Evolutionary conservation across 1,140 invertebrate genomes (phyloP), one percentile per base, ranked within the genome.

Genomic region (Drosophila nikananu): DNA sequence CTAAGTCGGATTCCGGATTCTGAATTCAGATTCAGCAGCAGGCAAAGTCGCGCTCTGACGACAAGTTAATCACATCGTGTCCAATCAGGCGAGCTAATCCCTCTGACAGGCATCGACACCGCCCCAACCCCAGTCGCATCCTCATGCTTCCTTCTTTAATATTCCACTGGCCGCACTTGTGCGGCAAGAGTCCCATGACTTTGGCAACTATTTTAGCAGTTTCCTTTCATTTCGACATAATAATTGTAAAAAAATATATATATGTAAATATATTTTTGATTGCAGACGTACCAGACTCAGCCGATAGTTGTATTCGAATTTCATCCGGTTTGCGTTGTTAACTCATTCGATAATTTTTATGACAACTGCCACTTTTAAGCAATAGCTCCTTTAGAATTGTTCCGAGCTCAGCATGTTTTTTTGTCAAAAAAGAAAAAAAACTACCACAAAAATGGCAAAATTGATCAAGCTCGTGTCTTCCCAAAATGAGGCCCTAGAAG

Each of bases 11-110:
- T 49, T 49, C 23, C 1, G 46, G 23, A 44, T 61, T 44, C 74
- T 21, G 64, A 55, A 66, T 61, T 58, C 60, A 68, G 61, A 67
- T 67, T 64, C 66, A 52, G 51, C 39, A 39, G 44, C 39, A 49
- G 51, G 30, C 32, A 54, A 35, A 77, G 80, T 46, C 72, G 55
- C 32, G 48, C 66, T 49, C 55, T 79, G 80, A 83, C 80, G 71
- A 86, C 83, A 86, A 86, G 77, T 90, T 89, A 89, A 89, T 89
- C 84, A 89, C 86, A 90, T 89, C 70, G 81, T 89, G 84, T 89
- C 84, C 86, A 89, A 89, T 89, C 84, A 89, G 66, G 62, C 84
- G 64, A 81, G 73, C 81, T 89, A 89, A 89, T 89, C 84, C 78
- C 58, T 59, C 46, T 68, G 81, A 55, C 80, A 73, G 74, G 46